Evolutionary conservation across 1,140 invertebrate species (phyloP).

Genomic region (Drosophila repleta): DNA sequence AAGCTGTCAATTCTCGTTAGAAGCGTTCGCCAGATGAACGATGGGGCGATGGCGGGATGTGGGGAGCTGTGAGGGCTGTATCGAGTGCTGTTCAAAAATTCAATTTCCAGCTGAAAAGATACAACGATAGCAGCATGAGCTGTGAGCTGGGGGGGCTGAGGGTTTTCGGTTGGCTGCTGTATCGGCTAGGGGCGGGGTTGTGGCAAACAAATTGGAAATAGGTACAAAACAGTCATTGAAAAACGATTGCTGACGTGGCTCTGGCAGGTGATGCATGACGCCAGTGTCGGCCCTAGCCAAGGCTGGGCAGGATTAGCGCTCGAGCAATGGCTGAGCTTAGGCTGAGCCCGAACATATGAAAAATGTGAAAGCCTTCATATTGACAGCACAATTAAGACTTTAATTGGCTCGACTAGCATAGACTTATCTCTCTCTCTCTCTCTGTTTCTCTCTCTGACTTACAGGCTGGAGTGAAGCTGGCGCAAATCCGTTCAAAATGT

Average conservation of each 20-base stretch:
- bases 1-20: conserved; percentile 80
- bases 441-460: conserved; percentile 10
- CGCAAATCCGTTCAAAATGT: conserved; percentile 52
- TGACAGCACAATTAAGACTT: conserved; percentile 74
- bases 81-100: conserved; percentile 74
- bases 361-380: conserved; percentile 60
- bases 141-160: background rate
- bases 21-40: conserved; percentile 48
- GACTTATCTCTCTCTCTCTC: background rate
- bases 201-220: conserved; percentile 73
- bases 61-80: conserved; percentile 10
- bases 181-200: background rate
- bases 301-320: conserved; percentile 47
- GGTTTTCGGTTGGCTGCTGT: background rate
- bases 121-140: conserved; percentile 37
- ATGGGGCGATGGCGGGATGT: conserved; percentile 12
- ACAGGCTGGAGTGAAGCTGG: conserved; percentile 40
- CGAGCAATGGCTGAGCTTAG: conserved; percentile 28
- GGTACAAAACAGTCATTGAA: conserved; percentile 75
- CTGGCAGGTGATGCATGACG: conserved; percentile 54
- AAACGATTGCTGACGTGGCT: conserved; percentile 76
- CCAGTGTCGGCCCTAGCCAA: background rate
- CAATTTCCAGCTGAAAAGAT: conserved; percentile 78
- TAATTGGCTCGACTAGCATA: conserved; percentile 66
- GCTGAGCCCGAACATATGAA: conserved; percentile 33